A percentile compares a stretch with the other conserved stretches of the same genome.
Conservation (phyloP, 2,113 vertebrate species). For the Epinephelus fuscoguttatus region DNA sequence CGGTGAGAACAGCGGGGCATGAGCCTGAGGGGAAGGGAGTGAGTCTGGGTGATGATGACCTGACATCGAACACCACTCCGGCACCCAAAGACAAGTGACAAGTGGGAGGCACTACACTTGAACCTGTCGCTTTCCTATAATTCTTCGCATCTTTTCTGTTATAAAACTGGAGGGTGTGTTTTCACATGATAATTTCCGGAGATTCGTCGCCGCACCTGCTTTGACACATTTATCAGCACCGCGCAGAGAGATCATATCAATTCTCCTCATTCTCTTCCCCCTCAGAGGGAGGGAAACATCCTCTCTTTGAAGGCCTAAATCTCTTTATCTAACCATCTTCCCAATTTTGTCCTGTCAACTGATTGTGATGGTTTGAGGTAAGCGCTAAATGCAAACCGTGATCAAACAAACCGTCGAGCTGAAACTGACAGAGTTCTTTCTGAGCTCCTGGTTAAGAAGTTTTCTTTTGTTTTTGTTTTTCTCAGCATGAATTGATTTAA, state of each 20-base stretch:
- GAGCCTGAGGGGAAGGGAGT: background rate
- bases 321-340: slow-evolving; percentile 52
- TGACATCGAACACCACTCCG: slow-evolving; percentile 19
- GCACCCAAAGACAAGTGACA: background rate
- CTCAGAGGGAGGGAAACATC: background rate
- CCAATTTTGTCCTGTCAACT: slow-evolving; percentile 20
- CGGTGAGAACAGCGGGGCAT: background rate
- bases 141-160: background rate
- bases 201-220: background rate
- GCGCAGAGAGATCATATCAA: slow-evolving; percentile 20
- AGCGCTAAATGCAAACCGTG: background rate
- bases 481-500: background rate
- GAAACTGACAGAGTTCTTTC: slow-evolving; percentile 29
- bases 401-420: slow-evolving; percentile 27
- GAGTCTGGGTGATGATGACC: slow-evolving; percentile 29
- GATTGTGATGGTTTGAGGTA: slow-evolving; percentile 21
- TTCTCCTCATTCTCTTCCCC: background rate
- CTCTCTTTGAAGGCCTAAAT: slow-evolving; percentile 35
- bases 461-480: background rate
- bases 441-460: background rate
- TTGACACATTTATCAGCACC: slow-evolving; percentile 21
- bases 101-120: background rate
- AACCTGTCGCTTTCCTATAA: background rate
- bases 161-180: slow-evolving; percentile 12
- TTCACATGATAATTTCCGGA: slow-evolving; percentile 5